Evolutionary conservation across 2,797 vertebrate species (phyloP), one percentile per base, ranked within the genome.

Genomic region (Lagocephalus sceleratus): DNA sequence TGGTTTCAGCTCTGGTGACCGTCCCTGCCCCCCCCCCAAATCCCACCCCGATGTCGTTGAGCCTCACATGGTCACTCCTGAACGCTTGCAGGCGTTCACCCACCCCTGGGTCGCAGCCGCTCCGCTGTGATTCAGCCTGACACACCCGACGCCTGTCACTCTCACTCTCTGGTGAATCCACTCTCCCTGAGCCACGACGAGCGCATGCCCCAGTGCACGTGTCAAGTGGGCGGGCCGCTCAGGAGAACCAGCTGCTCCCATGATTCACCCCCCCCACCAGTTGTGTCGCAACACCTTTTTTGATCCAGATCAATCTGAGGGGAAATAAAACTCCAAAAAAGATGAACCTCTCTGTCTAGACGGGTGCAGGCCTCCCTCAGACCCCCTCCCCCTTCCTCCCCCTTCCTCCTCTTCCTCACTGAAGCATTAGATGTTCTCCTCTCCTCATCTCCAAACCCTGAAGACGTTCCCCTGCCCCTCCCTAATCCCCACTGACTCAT

Each of bases 401-500:
- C n/a, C n/a, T n/a, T n/a, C n/a, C n/a, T n/a, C n/a, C n/a, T n/a
- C n/a, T n/a, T n/a, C n/a, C n/a, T n/a, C n/a, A n/a, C n/a, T n/a
- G n/a, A n/a, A n/a, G n/a, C n/a, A n/a, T n/a, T n/a, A 35, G 12
- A 35, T 14, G 1, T 35, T 35, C 32, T 35, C 14, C 32, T 35
- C 11, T 14, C 32, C 12, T 1, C 12, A 25, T 4, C 32, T 35
- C 32, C 32, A 14, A 35, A 12, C 11, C 32, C 32, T 2, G 11
- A 11, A 6, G n/a, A 15, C n/a, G 9, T 6, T 41, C 35, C 3
- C 22, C 45, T 32, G 20, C 1, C 51, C 81, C 81, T 64, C 80
- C 84, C 83, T 44, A 6, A 29, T 20, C 49, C 53, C 14, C 20
- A 59, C 44, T 85, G 85, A 84, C 65, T 86, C 83, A 88, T 63